phyloP scores from a whole-genome alignment of 2,797 vertebrate genomes.

The Ctenopoma multispine region DNA sequence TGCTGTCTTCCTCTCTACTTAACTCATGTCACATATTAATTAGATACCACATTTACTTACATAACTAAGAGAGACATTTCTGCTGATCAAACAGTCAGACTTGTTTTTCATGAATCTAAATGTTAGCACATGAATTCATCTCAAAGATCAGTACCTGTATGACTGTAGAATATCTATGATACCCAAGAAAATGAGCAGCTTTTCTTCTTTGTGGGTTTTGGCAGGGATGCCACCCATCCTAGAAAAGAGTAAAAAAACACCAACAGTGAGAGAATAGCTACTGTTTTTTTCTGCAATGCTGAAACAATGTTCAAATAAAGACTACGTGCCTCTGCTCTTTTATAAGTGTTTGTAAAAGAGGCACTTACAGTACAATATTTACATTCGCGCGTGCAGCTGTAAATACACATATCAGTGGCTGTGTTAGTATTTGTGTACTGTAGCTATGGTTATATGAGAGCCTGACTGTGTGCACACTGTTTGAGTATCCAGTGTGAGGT shows the following conservation, averaged over 20 bases:
- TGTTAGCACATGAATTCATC: not conserved
- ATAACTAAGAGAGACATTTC: not conserved
- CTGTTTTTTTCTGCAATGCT: slow-evolving; percentile 16
- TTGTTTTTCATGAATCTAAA: not conserved
- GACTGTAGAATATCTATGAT: slow-evolving; percentile 99
- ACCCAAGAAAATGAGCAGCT: slow-evolving; percentile 95
- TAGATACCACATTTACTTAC: not conserved
- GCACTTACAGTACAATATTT: slow-evolving; percentile 40
- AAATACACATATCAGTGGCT: slow-evolving; percentile 45
- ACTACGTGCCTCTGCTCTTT: slow-evolving; percentile 11
- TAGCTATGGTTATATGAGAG: slow-evolving; percentile 69
- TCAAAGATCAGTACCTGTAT: slow-evolving; percentile 88
- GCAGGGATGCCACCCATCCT: slow-evolving; percentile 99
- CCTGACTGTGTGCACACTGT: slow-evolving; percentile 29
- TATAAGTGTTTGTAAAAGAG: slow-evolving; percentile 64
- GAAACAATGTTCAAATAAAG: slow-evolving; percentile 52
- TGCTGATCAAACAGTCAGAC: not conserved
- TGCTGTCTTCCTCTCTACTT: not conserved
- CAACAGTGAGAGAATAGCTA: slow-evolving; percentile 43
- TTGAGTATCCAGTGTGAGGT: slow-evolving; percentile 22
- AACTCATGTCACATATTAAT: not conserved
- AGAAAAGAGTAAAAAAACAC: slow-evolving; percentile 52
- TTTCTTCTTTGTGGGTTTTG: slow-evolving; percentile 94
- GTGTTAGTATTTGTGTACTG: slow-evolving; percentile 69
- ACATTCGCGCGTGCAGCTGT: slow-evolving; percentile 48